Evolutionary conservation across 2,888 invertebrate species (phyloP).

Genomic region (Lithosia quadra): DNA sequence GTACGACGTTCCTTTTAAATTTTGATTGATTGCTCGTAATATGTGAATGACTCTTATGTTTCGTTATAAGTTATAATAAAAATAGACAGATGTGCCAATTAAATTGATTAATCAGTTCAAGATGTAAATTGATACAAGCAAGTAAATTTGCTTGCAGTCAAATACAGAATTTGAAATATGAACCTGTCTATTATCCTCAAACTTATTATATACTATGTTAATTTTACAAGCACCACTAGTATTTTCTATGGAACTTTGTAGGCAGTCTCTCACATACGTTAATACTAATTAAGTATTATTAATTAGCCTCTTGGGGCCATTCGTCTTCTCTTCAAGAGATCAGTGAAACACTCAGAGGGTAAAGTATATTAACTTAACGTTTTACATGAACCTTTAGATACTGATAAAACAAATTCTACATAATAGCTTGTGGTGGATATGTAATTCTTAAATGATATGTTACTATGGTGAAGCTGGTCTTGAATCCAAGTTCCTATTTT

Average conservation of each 20-base stretch:
- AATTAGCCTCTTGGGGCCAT: background rate
- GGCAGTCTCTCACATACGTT: background rate
- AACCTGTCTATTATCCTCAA: background rate
- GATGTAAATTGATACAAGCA: background rate
- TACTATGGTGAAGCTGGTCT: too few relatives aligned
- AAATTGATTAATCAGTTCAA: background rate
- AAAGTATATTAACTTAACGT: background rate
- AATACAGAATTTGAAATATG: background rate
- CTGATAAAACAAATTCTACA: background rate
- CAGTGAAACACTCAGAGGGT: background rate
- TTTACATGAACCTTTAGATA: background rate
- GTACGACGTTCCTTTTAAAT: slow-evolving; percentile 69
- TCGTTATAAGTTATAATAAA: slow-evolving; percentile 26
- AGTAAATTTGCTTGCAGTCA: background rate
- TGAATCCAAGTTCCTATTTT: too few relatives aligned
- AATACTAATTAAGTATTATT: background rate
- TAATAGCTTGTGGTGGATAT: too few relatives aligned
- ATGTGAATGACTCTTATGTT: slow-evolving; percentile 54
- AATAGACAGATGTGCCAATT: slow-evolving; percentile 8
- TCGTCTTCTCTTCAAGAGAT: background rate
- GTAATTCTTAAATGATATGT: too few relatives aligned
- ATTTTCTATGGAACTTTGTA: background rate
- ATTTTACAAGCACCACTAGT: background rate
- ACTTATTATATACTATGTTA: background rate
- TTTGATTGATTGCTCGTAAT: slow-evolving; percentile 77